Percentiles rank a stretch among this genome's conserved stretches.
Evolutionary conservation across 1,140 invertebrate species (phyloP).

Genomic region (Solen grandis): DNA sequence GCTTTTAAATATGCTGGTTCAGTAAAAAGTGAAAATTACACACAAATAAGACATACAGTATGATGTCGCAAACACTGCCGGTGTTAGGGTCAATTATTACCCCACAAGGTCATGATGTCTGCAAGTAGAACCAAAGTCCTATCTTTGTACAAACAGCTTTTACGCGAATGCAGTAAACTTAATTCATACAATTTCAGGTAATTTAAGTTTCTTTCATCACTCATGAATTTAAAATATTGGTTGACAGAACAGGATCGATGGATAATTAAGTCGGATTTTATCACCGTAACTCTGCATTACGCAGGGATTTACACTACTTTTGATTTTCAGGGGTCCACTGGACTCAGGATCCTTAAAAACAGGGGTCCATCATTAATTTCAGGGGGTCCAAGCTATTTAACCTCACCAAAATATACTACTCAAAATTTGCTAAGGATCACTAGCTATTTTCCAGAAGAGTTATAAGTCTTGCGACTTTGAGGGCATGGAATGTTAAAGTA

Average conservation of each 20-base stretch:
- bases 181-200: slow-evolving; percentile 76
- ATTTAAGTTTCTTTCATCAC: not conserved
- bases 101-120: slow-evolving; percentile 57
- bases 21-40: too few species aligned
- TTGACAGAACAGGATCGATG: not conserved
- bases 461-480: too few species aligned
- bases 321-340: not conserved
- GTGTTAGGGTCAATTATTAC: not conserved
- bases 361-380: too few species aligned
- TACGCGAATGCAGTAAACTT: slow-evolving; percentile 71
- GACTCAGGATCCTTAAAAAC: not conserved
- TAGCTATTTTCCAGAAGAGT: too few species aligned
- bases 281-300: not conserved
- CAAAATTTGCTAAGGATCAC: too few species aligned
- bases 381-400: too few species aligned
- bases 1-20: not conserved
- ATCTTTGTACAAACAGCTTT: slow-evolving; percentile 67
- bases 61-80: slow-evolving; percentile 38
- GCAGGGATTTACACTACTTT: not conserved
- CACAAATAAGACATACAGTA: not conserved
- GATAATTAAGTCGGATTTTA: not conserved
- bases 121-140: slow-evolving; percentile 63
- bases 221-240: not conserved
- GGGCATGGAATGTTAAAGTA: too few species aligned
- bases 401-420: too few species aligned